phyloP scores from a whole-genome alignment of 2,888 invertebrate species.

The Drosophila seclusa region DNA sequence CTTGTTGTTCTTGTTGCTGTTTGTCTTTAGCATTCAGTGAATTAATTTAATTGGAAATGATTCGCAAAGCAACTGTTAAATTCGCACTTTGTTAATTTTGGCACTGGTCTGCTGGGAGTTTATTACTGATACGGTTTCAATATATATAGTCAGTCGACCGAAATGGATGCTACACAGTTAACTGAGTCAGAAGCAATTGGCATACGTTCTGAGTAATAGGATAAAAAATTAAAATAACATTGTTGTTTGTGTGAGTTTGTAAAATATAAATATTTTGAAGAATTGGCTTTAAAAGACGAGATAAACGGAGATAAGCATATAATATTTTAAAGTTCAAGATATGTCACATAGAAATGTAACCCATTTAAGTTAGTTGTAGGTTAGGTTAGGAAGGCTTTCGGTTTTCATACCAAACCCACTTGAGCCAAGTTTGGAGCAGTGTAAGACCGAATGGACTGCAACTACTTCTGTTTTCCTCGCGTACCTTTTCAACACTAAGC shows the following conservation, averaged over 20 bases:
- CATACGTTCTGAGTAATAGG: neutral
- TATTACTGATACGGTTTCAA: neutral
- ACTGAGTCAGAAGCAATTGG: neutral
- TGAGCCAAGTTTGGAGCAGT: neutral
- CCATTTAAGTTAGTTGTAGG: neutral
- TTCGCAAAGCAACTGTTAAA: conserved; percentile 52
- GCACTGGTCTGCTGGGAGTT: conserved; percentile 9
- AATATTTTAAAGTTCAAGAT: neutral
- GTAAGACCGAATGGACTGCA: neutral
- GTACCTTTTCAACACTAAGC: neutral
- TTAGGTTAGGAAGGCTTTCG: neutral
- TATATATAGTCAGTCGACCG: neutral
- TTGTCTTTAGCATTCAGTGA: conserved; percentile 55
- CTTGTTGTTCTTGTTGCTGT: conserved; percentile 22
- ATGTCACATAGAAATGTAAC: neutral
- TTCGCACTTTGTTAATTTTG: conserved; percentile 52
- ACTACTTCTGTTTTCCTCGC: neutral
- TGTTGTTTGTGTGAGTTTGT: neutral
- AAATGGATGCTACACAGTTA: neutral
- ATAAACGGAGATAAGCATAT: no score
- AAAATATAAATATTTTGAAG: neutral
- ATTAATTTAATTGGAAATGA: conserved; percentile 67
- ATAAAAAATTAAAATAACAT: neutral
- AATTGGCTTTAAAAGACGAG: neutral
- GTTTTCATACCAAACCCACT: neutral